phyloP scores from a whole-genome alignment of 2,888 invertebrate species.

The Pachliopta kotzebuea region DNA sequence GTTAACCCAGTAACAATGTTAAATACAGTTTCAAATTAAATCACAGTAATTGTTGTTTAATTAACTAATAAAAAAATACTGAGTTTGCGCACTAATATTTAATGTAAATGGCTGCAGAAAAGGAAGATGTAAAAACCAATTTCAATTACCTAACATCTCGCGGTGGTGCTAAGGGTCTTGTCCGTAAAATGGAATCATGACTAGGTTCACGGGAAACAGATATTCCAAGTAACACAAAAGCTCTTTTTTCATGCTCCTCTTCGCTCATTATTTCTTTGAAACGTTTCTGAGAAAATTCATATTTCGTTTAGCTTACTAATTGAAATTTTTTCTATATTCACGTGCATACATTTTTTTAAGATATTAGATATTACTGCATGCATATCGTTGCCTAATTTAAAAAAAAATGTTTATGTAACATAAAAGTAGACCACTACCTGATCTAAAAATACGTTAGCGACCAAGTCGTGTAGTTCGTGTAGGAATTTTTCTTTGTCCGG shows the following conservation, averaged over 20 bases:
- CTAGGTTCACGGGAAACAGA: constrained; percentile 67
- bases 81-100: too few relatives aligned
- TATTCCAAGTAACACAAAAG: constrained; percentile 67
- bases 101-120: too few relatives aligned
- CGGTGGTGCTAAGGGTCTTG: constrained; percentile 60
- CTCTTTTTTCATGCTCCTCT: constrained; percentile 65
- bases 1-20: too few relatives aligned
- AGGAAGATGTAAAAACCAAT: too few relatives aligned
- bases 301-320: too few relatives aligned
- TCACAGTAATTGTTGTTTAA: too few relatives aligned
- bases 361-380: neutral
- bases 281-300: constrained; percentile 50
- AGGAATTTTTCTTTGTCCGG: constrained; percentile 65
- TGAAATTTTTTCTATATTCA: too few relatives aligned
- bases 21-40: too few relatives aligned
- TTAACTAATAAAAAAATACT: too few relatives aligned
- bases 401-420: neutral
- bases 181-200: constrained; percentile 63
- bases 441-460: constrained; percentile 62
- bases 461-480: constrained; percentile 57
- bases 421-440: constrained; percentile 50
- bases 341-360: too few relatives aligned
- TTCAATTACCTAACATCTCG: constrained; percentile 57
- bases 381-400: neutral
- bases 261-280: constrained; percentile 61